A percentile compares a stretch with the other conserved stretches of the same genome.
Evolutionary conservation across 2,888 invertebrate genomes (phyloP).

Genomic region (Tromatobia lineatoria): DNA sequence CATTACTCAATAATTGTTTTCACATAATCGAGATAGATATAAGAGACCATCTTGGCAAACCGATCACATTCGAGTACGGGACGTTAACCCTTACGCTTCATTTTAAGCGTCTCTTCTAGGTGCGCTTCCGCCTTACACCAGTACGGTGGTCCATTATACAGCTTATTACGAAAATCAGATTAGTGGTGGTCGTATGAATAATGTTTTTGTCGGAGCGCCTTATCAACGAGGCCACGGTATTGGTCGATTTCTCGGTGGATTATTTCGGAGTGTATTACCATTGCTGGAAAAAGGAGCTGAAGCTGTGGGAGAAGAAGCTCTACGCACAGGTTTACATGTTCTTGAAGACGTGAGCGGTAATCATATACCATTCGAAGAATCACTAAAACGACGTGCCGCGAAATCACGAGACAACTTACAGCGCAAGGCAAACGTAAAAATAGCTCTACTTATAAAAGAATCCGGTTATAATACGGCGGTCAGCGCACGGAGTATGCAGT

Average conservation of each 20-base stretch:
- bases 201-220: not conserved
- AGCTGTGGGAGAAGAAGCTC: not conserved
- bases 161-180: not conserved
- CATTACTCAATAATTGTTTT: slow-evolving; percentile 34
- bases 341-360: not conserved
- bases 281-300: not conserved
- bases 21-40: slow-evolving; percentile 19
- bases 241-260: slow-evolving; percentile 27
- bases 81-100: slow-evolving; percentile 41
- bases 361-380: no score
- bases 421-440: not conserved
- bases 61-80: slow-evolving; percentile 12
- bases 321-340: not conserved
- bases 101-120: slow-evolving; percentile 1
- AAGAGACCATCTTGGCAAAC: slow-evolving; percentile 26
- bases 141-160: not conserved
- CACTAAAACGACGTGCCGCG: no score
- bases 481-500: slow-evolving; percentile 20
- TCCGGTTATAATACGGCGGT: no score
- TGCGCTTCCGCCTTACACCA: no score
- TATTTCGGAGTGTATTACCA: slow-evolving; percentile 23
- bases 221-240: slow-evolving; percentile 45
- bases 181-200: slow-evolving; percentile 50
- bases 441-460: slow-evolving; percentile 39
- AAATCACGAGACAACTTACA: no score